Evolutionary conservation across 2,888 invertebrate genomes (phyloP), one percentile per base, ranked within the genome.

Genomic region (Dryobota labecula): DNA sequence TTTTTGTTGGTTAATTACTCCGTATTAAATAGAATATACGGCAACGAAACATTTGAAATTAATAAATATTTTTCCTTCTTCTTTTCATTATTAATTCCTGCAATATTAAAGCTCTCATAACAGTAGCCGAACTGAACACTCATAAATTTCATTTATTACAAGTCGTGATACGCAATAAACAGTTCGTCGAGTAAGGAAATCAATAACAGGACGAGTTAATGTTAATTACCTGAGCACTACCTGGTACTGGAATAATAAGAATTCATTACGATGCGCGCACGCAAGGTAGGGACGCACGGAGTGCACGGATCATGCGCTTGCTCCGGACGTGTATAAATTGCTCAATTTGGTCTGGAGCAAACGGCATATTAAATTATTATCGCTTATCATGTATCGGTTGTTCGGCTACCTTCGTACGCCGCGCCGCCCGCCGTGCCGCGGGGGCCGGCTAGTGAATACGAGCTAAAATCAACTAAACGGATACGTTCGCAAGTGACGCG

Each of bases 351-450:
- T 90, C 85, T 82, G 82, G 84, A 91, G 91, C 92, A 92, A 94
- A 93, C 90, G 91, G 92, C 91, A 90, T 92, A 93, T 94, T 92
- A 93, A 95, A 94, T 94, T 92, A 94, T 92, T 91, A 92, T 89
- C 84, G 88, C 88, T 85, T 90, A 89, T 87, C 86, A 84, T 89
- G 89, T 91, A 89, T 88, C 68, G 82, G 78, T 74, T 80, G 81
- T 83, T 84, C 74, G 86, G 94, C 94, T 94, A 87, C 94, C 90
- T 93, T 86, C 82, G 90, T 94, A 92, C 92, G 92, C 94, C 78
- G 84, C 80, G 81, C 88, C 87, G 82, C 89, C 94, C 78, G 84
- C 80, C 80, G 87, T 86, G 82, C 89, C 80, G 87, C 90, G 91
- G 93, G 91, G 90, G 80, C 64, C 73, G 24, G 78, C 84, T 72